phyloP scores from a whole-genome alignment of 2,797 vertebrate species.

The Netta rufina region DNA sequence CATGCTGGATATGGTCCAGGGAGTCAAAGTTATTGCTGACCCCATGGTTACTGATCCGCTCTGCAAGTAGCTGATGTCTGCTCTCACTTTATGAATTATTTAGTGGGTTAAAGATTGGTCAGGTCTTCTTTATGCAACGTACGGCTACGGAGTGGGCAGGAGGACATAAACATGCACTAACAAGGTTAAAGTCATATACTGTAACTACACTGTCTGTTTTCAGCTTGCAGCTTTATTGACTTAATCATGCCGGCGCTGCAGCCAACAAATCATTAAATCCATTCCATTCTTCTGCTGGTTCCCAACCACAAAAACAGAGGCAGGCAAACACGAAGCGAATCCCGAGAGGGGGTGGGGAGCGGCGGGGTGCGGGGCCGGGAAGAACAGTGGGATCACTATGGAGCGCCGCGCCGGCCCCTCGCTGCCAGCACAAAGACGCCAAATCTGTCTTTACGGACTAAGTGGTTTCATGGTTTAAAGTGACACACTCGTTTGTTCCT shows the following conservation, averaged over 20 bases:
- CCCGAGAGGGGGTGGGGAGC: conserved; percentile 18
- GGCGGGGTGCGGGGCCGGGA: neutral
- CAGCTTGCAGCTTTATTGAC: conserved; percentile 72
- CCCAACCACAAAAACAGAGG: conserved; percentile 67
- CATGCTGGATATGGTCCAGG: conserved; percentile 57
- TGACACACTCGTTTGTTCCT: conserved; percentile 69
- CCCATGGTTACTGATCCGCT: conserved; percentile 59
- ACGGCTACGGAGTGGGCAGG: conserved; percentile 49
- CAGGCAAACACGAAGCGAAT: conserved; percentile 60
- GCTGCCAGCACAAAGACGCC: conserved; percentile 60
- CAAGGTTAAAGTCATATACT: conserved; percentile 72
- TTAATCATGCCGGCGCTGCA: conserved; percentile 66
- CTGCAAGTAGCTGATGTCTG: conserved; percentile 54
- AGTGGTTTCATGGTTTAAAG: conserved; percentile 69
- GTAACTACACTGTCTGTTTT: conserved; percentile 66
- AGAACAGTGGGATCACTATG: conserved; percentile 61
- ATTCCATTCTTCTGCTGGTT: conserved; percentile 74
- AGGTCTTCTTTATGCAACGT: conserved; percentile 59
- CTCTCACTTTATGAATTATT: conserved; percentile 73
- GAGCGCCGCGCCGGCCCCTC: conserved; percentile 42
- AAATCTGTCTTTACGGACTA: conserved; percentile 60
- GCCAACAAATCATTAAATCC: conserved; percentile 74
- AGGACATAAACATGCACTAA: conserved; percentile 64
- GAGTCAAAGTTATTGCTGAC: conserved; percentile 66
- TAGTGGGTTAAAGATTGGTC: conserved; percentile 68